Percentiles rank a stretch among this genome's conserved stretches.
phyloP scores from a whole-genome alignment of 2,888 invertebrate species.

The Embidobia sp. region DNA sequence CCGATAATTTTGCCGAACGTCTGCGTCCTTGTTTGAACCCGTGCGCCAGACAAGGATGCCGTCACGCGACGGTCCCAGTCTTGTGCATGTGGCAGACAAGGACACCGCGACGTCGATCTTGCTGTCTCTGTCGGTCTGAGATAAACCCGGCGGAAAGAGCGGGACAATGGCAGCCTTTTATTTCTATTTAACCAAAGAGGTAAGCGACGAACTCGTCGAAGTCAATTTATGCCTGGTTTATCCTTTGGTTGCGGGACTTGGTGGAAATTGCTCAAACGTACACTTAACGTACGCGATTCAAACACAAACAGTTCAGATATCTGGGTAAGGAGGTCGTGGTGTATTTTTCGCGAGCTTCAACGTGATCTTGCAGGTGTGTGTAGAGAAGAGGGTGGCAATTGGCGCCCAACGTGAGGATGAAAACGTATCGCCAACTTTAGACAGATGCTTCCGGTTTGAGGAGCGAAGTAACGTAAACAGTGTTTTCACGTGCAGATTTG shows the following conservation, averaged over 20 bases:
- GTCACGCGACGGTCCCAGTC: background rate
- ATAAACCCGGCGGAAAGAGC: constrained; percentile 32
- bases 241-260: constrained; percentile 53
- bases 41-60: constrained; percentile 1
- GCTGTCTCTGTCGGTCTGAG: constrained; percentile 2
- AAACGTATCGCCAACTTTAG: constrained; percentile 17
- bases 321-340: constrained; percentile 56
- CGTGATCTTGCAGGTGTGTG: background rate
- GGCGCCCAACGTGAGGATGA: background rate
- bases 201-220: constrained; percentile 49
- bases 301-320: constrained; percentile 57
- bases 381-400: background rate
- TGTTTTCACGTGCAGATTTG: constrained; percentile 8
- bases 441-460: constrained; percentile 15
- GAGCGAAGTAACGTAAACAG: constrained; percentile 20
- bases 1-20: constrained; percentile 27
- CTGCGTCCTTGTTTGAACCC: constrained; percentile 13
- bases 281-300: constrained; percentile 51
- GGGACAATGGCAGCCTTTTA: constrained; percentile 51
- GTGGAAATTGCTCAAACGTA: constrained; percentile 53
- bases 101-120: constrained; percentile 6
- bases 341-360: constrained; percentile 40
- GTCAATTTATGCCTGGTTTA: constrained; percentile 59
- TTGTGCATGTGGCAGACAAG: background rate
- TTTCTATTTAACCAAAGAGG: constrained; percentile 45